These are phyloP conservation scores for Marmota monax DNA, from an alignment of 2,113 vertebrate species.

Conservation along the genomic window DNA sequence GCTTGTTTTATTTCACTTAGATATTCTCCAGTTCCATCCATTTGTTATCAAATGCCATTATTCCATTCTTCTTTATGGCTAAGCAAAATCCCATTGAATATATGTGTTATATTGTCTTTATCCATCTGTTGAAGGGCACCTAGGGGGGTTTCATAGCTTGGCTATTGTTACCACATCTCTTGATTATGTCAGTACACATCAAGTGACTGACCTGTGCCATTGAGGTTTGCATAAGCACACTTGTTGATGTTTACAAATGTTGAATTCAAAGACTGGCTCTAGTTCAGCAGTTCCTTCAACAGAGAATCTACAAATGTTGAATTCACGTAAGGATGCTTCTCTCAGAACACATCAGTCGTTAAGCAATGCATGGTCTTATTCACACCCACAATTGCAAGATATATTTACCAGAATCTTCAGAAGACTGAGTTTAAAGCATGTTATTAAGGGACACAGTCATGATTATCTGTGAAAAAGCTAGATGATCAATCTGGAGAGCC, in stretches of 20 bases:
- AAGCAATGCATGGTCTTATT: background rate
- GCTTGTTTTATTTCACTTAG: too few species aligned
- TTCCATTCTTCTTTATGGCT: too few species aligned
- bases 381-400: background rate
- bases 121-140: too few species aligned
- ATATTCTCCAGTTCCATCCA: too few species aligned
- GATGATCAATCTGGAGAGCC: background rate
- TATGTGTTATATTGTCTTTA: too few species aligned
- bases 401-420: background rate
- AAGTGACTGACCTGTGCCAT: background rate
- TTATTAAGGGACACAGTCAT: background rate
- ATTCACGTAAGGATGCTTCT: background rate
- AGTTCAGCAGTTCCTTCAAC: too few species aligned
- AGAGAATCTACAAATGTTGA: background rate
- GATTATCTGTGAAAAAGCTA: background rate
- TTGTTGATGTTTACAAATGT: background rate
- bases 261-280: background rate
- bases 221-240: background rate
- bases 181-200: background rate
- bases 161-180: background rate
- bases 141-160: too few species aligned
- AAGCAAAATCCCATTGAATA: too few species aligned
- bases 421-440: background rate
- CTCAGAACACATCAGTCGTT: background rate
- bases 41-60: too few species aligned